Base-by-base conservation (phyloP, 1,140 invertebrate species). In the Pemphigus obesinymphae region DNA sequence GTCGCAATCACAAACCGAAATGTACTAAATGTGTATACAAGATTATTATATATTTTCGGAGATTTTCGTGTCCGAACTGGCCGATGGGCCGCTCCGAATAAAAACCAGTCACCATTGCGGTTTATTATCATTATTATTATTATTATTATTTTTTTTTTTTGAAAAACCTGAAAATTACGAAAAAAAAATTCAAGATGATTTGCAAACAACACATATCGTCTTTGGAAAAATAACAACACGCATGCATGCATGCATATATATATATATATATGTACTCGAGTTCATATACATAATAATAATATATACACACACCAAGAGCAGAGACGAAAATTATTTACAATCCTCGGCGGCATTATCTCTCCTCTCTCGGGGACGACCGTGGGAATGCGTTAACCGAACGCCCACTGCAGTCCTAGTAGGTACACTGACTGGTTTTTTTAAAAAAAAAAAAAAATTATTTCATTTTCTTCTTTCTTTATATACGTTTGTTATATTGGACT, bases 381-480 rank as follows among this genome's bases (percentile, higher is more conserved):
- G 76, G 55, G 76, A 80, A 80, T 80, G 76, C 76, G 76, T 80
- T 61, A 63, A 80, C 53, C 55, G 76, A 80, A 80, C 76, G 76
- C 76, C 76, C 76, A 80, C 76, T 13, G 55, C 13, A 15, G 70
- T 72, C 68, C n/a, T n/a, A n/a, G n/a, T n/a, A n/a, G n/a, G 11
- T 11, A 72, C 43, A 20, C 68, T 23, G 66, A 70, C 66, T 70
- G 66, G 66, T 70, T 70, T 70, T 70, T 68, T 40, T 68, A 43
- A n/a, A n/a, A n/a, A n/a, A n/a, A n/a, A n/a, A n/a, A n/a, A n/a
- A n/a, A n/a, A n/a, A 3, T 68, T 68, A 40, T 68, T 68, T 68
- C 34, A 11, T 43, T 29, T 13, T 66, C 63, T 66, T 66, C 34
- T 66, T 66, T n/a, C n/a, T n/a, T n/a, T n/a, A n/a, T n/a, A n/a